Conservation (phyloP, 1,140 invertebrate genomes). For the Globodera rostochiensis region DNA sequence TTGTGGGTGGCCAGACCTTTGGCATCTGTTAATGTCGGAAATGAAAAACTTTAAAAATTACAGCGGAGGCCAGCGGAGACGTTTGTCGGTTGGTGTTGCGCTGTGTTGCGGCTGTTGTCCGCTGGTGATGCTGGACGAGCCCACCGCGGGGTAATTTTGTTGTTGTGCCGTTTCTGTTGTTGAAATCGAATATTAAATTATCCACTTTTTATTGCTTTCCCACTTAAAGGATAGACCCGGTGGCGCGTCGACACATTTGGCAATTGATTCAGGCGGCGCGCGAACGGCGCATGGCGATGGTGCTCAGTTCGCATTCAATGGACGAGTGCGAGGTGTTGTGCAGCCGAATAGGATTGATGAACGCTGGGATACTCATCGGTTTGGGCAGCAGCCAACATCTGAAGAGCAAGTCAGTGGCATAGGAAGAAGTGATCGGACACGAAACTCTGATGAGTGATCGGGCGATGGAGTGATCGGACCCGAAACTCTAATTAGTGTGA, state of each 20-base stretch:
- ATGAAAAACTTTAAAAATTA: neutral
- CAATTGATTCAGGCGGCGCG: constrained; percentile 63
- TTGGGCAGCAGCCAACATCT: constrained; percentile 75
- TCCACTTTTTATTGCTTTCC: neutral
- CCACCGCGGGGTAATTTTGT: constrained; percentile 36
- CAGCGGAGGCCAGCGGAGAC: constrained; percentile 69
- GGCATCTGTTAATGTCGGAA: neutral
- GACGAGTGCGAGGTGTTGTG: constrained; percentile 64
- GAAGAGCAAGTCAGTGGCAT: constrained; percentile 66
- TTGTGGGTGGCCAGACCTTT: constrained; percentile 45
- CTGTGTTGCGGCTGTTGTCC: constrained; percentile 35
- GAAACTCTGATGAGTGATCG: neutral
- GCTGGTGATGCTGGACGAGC: constrained; percentile 54
- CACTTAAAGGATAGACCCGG: constrained; percentile 68
- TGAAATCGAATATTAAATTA: too few relatives aligned
- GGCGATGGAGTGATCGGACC: neutral
- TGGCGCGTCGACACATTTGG: constrained; percentile 70
- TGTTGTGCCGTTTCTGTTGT: neutral
- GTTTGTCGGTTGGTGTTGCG: constrained; percentile 53
- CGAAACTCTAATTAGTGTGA: neutral
- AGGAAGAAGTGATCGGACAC: neutral
- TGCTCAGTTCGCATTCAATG: constrained; percentile 65
- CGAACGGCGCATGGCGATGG: constrained; percentile 43
- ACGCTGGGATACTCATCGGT: constrained; percentile 78
- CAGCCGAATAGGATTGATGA: constrained; percentile 82